These are phyloP conservation scores for Haliclystus octoradiatus DNA, from an alignment of 30 jellyfish, hydroid and myxozoan species.

Conservation along the genomic window DNA sequence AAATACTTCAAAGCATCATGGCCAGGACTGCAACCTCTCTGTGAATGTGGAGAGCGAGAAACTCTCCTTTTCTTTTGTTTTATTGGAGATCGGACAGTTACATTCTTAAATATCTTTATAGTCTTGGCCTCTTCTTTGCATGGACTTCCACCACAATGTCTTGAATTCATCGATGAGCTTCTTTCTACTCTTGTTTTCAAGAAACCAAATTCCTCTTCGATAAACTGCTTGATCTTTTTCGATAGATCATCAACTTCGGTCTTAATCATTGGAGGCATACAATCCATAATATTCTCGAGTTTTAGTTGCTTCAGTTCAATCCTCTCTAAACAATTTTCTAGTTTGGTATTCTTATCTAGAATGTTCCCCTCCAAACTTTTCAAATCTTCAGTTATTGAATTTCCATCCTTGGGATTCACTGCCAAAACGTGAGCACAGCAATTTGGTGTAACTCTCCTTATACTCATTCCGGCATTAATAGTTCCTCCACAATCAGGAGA, in stretches of 20 bases:
- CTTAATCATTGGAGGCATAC: neutral
- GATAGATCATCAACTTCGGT: neutral
- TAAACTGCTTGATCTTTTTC: too few relatives aligned
- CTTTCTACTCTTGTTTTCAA: conserved; percentile 13
- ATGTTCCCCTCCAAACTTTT: neutral
- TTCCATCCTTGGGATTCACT: neutral
- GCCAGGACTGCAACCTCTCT: too few relatives aligned
- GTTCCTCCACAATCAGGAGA: too few relatives aligned
- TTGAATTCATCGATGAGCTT: conserved; percentile 14
- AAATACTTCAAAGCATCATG: neutral
- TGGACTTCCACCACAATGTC: conserved; percentile 28
- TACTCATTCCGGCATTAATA: neutral
- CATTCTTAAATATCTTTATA: neutral
- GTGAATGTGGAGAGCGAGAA: too few relatives aligned
- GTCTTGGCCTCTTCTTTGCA: conserved; percentile 12
- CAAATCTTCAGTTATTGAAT: neutral
- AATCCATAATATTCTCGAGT: neutral
- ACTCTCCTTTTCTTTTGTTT: neutral
- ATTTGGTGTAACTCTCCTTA: too few relatives aligned
- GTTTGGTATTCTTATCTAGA: neutral
- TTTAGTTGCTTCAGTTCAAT: neutral
- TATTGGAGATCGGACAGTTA: neutral
- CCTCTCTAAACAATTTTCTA: neutral
- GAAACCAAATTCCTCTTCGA: too few relatives aligned
- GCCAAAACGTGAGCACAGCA: too few relatives aligned